phyloP scores from a whole-genome alignment of 1,140 invertebrate species.

The Maniola jurtina region DNA sequence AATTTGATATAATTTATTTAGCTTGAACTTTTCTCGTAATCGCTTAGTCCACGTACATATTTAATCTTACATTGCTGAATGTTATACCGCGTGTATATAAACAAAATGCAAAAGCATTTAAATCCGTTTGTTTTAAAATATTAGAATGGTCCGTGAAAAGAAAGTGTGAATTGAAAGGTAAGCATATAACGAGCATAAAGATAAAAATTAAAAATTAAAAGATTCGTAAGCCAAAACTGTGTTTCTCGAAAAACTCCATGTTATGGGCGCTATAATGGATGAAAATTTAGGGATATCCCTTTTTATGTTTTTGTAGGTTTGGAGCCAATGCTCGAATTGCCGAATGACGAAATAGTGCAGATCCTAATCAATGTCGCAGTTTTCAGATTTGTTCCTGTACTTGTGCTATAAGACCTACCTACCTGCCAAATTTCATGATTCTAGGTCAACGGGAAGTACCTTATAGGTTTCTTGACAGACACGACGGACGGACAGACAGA shows the following conservation, averaged over 20 bases:
- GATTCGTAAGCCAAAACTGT: too few species aligned
- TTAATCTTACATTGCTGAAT: not conserved
- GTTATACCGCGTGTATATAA: slow-evolving; percentile 3
- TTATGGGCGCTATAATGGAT: too few species aligned
- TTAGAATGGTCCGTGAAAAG: not conserved
- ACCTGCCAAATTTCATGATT: too few species aligned
- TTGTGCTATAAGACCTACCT: too few species aligned
- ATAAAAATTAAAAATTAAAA: too few species aligned
- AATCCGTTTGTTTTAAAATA: not conserved
- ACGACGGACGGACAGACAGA: too few species aligned
- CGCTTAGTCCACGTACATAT: not conserved
- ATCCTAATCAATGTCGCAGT: slow-evolving; percentile 19
- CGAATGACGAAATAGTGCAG: slow-evolving; percentile 50
- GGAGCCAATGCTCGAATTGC: slow-evolving; percentile 34
- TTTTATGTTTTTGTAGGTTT: slow-evolving; percentile 15
- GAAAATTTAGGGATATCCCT: not conserved
- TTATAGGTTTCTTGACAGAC: too few species aligned
- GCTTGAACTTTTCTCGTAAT: not conserved
- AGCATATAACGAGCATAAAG: too few species aligned
- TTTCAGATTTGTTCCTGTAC: too few species aligned
- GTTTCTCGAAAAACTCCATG: too few species aligned
- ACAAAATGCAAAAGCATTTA: not conserved
- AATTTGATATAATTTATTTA: slow-evolving; percentile 4
- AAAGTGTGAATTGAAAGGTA: too few species aligned
- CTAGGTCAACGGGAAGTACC: too few species aligned